Base-by-base conservation (phyloP, 1,140 invertebrate species). In the Lepidotrigona ventralis region DNA sequence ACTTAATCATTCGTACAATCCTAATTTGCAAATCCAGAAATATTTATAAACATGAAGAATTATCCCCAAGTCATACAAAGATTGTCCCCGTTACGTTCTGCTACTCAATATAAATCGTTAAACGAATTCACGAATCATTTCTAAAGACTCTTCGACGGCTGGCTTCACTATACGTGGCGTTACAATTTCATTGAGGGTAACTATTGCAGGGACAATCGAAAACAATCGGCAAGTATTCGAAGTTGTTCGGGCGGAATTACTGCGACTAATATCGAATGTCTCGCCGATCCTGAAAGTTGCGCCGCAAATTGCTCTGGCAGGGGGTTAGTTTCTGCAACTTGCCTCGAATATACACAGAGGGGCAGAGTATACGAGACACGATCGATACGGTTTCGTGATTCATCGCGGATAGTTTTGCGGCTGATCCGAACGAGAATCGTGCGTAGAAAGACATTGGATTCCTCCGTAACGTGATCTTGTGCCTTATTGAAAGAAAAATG, bases 401-500 rank as follows among this genome's bases (percentile, higher is more conserved):
- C 4, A 53, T 66, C 21, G 51, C 2, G 23, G 15, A 26, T 5
- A 17, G 29, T 56, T 79, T 71, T 79, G 75, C 68, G 77, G 39
- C 77, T 79, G 77, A 83, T 73, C 82, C 51, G 51, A 66, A 73
- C 76, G 58, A 73, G 68, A 83, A 66, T 79, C 51, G 77, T 83
- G 82, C 77, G 74, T 33, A 79, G 53, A 73, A 83, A 83, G 69
- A 79, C 14, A 68, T 64, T 56, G n/a, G 58, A 51, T 51, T 73
- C 21, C 69, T 83, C 19, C 76, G 76, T 68, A 72, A 79, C 26
- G 82, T 83, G 76, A 79, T 21, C 73, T 73, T 78, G 82, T 83
- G 82, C 82, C 69, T 79, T 83, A 83, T 79, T 72, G 14, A 64
- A 39, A 83, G 26, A 70, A n/a, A 66, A 78, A 66, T 8, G 58